These are phyloP conservation scores for Rhopalosiphum padi DNA, from an alignment of 1,140 invertebrate species.

Conservation along the genomic window DNA sequence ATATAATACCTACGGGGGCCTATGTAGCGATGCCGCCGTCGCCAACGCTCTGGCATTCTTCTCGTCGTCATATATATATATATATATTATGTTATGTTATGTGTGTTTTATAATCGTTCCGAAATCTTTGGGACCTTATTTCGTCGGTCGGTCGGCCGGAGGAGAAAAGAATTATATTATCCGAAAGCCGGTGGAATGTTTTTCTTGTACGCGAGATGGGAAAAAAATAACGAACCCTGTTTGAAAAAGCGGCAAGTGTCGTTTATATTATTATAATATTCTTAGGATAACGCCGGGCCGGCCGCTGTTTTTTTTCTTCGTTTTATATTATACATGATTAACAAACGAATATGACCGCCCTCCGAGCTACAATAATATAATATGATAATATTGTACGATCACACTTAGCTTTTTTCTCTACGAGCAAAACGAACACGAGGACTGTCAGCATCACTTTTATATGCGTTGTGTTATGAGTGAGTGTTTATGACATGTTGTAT, in stretches of 20 bases:
- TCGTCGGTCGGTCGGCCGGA: not conserved
- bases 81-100: not conserved
- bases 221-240: not conserved
- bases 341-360: not conserved
- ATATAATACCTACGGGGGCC: not conserved
- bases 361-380: not conserved
- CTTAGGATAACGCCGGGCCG: not conserved
- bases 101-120: not conserved
- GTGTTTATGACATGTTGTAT: too few relatives aligned
- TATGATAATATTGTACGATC: not conserved
- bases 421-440: not conserved
- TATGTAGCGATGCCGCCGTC: not conserved
- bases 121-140: not conserved
- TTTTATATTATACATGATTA: not conserved
- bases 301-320: not conserved
- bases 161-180: constrained; percentile 19
- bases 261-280: constrained; percentile 8
- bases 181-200: not conserved
- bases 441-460: not conserved
- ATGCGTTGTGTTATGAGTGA: too few relatives aligned
- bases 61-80: not conserved
- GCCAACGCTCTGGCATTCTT: constrained; percentile 4
- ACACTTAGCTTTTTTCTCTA: not conserved
- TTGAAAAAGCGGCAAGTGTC: not conserved
- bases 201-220: not conserved